Conservation (phyloP, 2,888 invertebrate genomes). For the Athalia rosae region DNA sequence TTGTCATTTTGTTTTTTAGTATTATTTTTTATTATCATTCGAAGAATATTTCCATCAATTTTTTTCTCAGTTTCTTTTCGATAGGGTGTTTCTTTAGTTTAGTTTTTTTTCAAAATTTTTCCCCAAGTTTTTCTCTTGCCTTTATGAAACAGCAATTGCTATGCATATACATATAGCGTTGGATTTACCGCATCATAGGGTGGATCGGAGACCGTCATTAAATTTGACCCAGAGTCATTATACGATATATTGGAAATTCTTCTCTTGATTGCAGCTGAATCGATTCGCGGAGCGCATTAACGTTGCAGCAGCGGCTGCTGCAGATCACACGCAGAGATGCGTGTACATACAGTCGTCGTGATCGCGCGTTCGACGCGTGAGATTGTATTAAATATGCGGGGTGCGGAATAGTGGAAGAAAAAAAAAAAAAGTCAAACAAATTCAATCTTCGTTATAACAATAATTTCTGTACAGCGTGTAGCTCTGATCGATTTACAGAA, state of each 20-base stretch:
- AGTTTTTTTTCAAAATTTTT: background rate
- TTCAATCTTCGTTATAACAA: background rate
- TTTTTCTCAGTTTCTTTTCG: no score
- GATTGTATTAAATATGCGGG: background rate
- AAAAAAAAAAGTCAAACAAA: constrained; percentile 26
- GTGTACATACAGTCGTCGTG: no score
- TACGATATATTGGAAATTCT: constrained; percentile 46
- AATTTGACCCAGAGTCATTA: constrained; percentile 54
- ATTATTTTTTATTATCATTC: no score
- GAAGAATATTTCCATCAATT: no score
- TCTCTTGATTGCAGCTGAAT: constrained; percentile 49
- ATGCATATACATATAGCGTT: constrained; percentile 27
- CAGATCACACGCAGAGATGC: no score
- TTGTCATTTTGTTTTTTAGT: no score
- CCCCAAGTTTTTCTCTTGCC: constrained; percentile 11
- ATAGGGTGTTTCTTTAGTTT: background rate
- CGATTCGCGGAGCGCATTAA: constrained; percentile 39
- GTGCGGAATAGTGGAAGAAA: background rate
- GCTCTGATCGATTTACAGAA: no score
- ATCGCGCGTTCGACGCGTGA: constrained; percentile 9
- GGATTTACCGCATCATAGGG: constrained; percentile 19
- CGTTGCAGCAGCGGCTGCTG: no score
- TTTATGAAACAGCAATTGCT: no score
- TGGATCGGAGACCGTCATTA: constrained; percentile 49
- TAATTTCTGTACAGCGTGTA: background rate